These are phyloP conservation scores for Drosophila obscura DNA, from an alignment of 1,140 invertebrate genomes.

Conservation along the genomic window DNA sequence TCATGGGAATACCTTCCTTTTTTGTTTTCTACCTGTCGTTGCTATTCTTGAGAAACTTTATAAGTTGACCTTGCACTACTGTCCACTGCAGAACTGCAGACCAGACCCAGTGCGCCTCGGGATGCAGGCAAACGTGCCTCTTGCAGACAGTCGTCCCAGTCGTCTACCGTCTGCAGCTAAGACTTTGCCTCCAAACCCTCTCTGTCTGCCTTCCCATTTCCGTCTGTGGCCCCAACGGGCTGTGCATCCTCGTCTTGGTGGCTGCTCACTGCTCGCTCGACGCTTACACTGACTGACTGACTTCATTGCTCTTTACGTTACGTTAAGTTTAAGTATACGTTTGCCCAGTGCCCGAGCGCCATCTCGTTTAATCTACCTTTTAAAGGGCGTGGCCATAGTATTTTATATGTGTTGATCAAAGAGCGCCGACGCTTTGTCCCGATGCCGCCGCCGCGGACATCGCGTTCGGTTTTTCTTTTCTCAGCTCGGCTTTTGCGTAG, in stretches of 20 bases:
- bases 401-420: conserved; percentile 84
- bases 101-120: conserved; percentile 60
- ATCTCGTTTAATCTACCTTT: conserved; percentile 84
- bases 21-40: too few relatives aligned
- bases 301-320: conserved; percentile 82
- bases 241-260: conserved; percentile 15
- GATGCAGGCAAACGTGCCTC: conserved; percentile 49
- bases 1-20: neutral
- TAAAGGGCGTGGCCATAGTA: conserved; percentile 83
- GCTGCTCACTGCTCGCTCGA: conserved; percentile 3
- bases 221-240: neutral
- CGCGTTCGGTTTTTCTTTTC: conserved; percentile 5
- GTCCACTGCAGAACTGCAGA: conserved; percentile 50
- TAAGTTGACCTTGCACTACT: conserved; percentile 37
- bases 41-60: neutral
- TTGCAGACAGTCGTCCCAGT: conserved; percentile 51
- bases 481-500: conserved; percentile 39
- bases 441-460: conserved; percentile 34
- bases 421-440: conserved; percentile 76
- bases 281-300: conserved; percentile 71
- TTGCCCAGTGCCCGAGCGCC: conserved; percentile 78
- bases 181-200: neutral
- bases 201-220: conserved; percentile 1
- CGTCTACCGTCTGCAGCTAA: conserved; percentile 30
- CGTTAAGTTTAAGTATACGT: conserved; percentile 79